Conservation (phyloP, 2,888 invertebrate species). For the Polydrusus tereticollis region DNA sequence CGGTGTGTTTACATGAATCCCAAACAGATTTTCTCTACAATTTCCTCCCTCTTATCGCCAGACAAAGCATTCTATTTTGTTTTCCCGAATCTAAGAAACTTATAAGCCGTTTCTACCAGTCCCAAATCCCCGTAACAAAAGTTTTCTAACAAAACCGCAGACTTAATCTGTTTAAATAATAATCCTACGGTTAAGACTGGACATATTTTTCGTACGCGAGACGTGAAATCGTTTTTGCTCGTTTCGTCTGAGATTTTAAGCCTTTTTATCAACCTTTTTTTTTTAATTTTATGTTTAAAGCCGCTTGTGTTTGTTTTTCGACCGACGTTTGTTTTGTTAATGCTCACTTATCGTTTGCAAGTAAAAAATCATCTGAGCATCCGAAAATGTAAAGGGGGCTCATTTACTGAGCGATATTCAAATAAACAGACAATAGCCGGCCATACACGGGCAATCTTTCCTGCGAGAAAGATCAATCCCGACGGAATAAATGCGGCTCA, state of each 20-base stretch:
- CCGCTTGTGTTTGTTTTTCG: neutral
- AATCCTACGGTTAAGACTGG: slow-evolving; percentile 22
- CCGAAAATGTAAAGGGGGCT: too few relatives aligned
- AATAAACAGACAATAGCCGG: too few relatives aligned
- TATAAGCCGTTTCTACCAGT: neutral
- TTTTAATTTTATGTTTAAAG: neutral
- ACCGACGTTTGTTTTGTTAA: neutral
- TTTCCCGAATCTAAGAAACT: neutral
- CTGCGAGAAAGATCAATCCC: too few relatives aligned
- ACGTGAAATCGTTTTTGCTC: slow-evolving; percentile 5
- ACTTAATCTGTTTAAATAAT: slow-evolving; percentile 33
- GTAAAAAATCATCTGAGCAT: neutral
- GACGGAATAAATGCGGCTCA: too few relatives aligned
- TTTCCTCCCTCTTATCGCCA: neutral
- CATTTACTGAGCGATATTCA: too few relatives aligned
- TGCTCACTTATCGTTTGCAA: neutral
- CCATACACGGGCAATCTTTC: too few relatives aligned
- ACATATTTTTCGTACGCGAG: slow-evolving; percentile 22
- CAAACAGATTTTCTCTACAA: neutral
- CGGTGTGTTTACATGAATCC: neutral
- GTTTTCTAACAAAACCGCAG: slow-evolving; percentile 13
- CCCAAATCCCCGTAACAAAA: slow-evolving; percentile 14
- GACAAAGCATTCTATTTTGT: slow-evolving; percentile 2
- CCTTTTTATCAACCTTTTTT: neutral
- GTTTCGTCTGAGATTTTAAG: slow-evolving; percentile 3